Evolutionary conservation across 2,113 vertebrate species (phyloP), one percentile per base, ranked within the genome.

Genomic region (Cricetomys ansorgei): DNA sequence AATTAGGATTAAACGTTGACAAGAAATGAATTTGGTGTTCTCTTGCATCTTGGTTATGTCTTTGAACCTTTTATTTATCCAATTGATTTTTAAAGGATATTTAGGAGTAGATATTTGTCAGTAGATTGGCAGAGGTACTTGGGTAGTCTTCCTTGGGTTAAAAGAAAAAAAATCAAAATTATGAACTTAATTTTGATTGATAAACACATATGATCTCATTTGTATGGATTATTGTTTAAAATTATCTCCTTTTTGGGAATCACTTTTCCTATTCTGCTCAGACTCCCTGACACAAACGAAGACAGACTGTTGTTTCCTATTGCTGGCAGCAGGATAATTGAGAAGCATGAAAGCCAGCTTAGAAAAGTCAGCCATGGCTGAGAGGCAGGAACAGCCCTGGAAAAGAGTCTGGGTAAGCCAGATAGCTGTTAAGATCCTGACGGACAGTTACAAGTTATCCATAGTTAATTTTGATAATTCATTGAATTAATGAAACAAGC

Each of bases 401-500:
- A 45, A 31, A 89, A 86, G 73, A 79, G 77, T 31, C 75, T 94
- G 81, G 16, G 15, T 75, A 92, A 97, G 64, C 72, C 69, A 88
- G 57, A 10, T 65, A 85, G 64, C 65, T 88, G 19, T 55, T 93
- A 88, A 93, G 43, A 89, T 80, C 15, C 50, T 92, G 2, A 77
- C 31, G 77, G 62, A 83, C 62, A 84, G 43, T 89, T 40, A 88
- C 48, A 40, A 91, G 27, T 65, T 91, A 94, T 37, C 34, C 50
- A 76, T 73, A 88, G 91, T 79, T 73, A 83, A 85, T 85, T 85
- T 37, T 90, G 48, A 75, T 88, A 55, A 53, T 85, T n/a, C 21
- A 89, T 72, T 94, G 72, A 91, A 86, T 94, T 92, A 93, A 95
- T 96, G 69, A 76, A 94, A 91, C 94, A 80, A 77, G 45, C 29